Conservation (phyloP, 2,888 invertebrate species). For the Limnephilus rhombicus region DNA sequence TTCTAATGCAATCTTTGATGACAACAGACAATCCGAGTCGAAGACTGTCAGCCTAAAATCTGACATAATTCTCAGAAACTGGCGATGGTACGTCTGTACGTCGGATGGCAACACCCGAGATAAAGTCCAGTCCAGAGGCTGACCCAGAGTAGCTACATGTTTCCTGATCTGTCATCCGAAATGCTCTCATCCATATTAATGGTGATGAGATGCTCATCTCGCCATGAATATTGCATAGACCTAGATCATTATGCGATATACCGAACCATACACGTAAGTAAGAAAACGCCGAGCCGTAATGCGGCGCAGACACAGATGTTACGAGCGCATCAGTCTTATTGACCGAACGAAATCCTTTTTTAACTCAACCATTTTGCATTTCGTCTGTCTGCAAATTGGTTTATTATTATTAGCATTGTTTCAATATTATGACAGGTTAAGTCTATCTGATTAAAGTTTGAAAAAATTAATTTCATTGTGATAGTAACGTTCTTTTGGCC, state of each 20-base stretch:
- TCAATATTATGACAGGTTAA: too few species aligned
- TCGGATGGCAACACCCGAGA: conserved; percentile 40
- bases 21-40: conserved; percentile 30
- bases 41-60: conserved; percentile 30
- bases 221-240: conserved; percentile 63
- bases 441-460: too few species aligned
- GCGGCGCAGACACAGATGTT: not conserved
- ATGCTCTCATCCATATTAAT: conserved; percentile 61
- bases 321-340: too few species aligned
- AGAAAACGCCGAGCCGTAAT: not conserved
- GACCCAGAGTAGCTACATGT: conserved; percentile 46
- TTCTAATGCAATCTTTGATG: conserved; percentile 30
- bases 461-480: too few species aligned
- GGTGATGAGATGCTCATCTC: conserved; percentile 60
- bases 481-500: too few species aligned
- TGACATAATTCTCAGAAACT: not conserved
- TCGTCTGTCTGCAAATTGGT: too few species aligned
- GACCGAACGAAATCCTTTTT: too few species aligned
- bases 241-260: conserved; percentile 57
- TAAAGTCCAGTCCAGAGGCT: not conserved
- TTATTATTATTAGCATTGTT: too few species aligned
- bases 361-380: too few species aligned
- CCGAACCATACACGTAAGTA: conserved; percentile 30
- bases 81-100: conserved; percentile 22
- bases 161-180: conserved; percentile 50